Evolutionary conservation across 2,113 vertebrate species (phyloP), one percentile per base, ranked within the genome.

Genomic region (Synodontis membranacea): DNA sequence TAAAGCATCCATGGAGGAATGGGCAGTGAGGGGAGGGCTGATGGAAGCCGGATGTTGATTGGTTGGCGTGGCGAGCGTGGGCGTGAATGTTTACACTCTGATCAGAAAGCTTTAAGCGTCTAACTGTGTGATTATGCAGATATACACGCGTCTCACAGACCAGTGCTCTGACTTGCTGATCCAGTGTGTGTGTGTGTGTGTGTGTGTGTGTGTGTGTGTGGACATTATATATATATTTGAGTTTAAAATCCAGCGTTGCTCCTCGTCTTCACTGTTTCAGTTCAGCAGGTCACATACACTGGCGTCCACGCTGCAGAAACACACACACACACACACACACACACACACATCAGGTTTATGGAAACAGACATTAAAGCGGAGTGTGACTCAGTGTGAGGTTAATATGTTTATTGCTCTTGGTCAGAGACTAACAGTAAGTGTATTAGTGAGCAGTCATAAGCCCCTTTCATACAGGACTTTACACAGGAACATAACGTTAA

Each of bases 81-180:
- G 78, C 21, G 52, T 50, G 46, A 34, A 91, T 62, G 94, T 91
- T 91, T 93, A 93, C 93, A 94, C 93, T 93, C 92, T 92, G 93
- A 95, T 79, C 91, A 94, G 90, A 92, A 92, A 93, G 93, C 94
- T 93, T 93, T 90, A 92, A 93, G 94, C 93, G 91, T 88, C 93
- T 88, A 93, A 94, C 94, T 93, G 94, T 95, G 94, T 92, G 92
- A 91, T 92, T 88, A 87, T 80, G 84, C 91, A 93, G 91, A 92
- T 85, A 91, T 94, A 93, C 92, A 93, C 92, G 93, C 48, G 34
- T 91, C 92, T 82, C 62, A 64, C 44, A 88, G 85, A 84, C 70
- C 81, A 85, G 93, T 93, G 94, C 88, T 91, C 91, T 79, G 86
- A 87, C 81, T 83, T 37, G 68, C 66, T 85, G 54, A 78, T 87